Percentiles rank a stretch among this genome's conserved stretches.
These are phyloP conservation scores for Coptotermes formosanus DNA, from an alignment of 1,140 invertebrate genomes.

Conservation along the genomic window DNA sequence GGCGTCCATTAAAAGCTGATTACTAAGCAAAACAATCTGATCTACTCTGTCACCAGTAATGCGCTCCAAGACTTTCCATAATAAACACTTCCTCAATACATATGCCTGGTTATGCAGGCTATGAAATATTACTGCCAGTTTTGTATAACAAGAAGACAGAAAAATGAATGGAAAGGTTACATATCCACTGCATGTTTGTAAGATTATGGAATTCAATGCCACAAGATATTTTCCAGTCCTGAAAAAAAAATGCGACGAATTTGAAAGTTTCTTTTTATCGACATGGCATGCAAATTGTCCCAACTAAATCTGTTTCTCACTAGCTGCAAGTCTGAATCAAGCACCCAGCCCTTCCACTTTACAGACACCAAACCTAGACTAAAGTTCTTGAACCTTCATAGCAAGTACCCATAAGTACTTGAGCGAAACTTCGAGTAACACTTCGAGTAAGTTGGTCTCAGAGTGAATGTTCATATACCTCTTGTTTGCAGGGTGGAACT, in stretches of 20 bases:
- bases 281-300: neutral
- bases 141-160: slow-evolving; percentile 4
- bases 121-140: slow-evolving; percentile 16
- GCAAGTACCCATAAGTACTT: no score
- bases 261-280: neutral
- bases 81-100: slow-evolving; percentile 16
- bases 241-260: neutral
- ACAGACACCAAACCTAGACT: neutral
- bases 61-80: slow-evolving; percentile 8
- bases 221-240: neutral
- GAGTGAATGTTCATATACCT: no score
- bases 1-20: no score
- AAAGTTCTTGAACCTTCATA: no score
- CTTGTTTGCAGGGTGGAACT: no score
- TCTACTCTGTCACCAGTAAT: no score
- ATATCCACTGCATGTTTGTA: slow-evolving; percentile 1
- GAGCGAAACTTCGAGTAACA: no score
- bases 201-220: neutral
- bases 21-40: no score
- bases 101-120: neutral
- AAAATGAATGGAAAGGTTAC: neutral
- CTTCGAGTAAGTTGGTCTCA: no score
- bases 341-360: no score
- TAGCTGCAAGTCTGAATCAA: no score
- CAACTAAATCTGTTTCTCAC: neutral